Evolutionary conservation across 2,113 vertebrate species (phyloP), one percentile per base, ranked within the genome.

Genomic region (Planiliza haematocheilus): DNA sequence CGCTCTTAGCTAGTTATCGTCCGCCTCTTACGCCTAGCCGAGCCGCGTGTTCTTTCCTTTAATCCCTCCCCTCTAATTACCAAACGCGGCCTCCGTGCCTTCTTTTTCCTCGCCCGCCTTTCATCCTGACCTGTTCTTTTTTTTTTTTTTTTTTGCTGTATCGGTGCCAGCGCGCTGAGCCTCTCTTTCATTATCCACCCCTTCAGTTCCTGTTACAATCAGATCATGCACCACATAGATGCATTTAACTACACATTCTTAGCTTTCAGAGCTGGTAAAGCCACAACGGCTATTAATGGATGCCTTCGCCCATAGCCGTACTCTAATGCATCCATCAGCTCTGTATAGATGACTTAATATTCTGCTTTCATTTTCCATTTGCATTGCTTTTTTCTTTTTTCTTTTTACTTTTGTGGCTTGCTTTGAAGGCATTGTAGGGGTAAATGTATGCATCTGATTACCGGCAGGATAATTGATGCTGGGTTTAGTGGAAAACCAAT

Each of bases 401-500:
- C 10, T n/a, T 20, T 48, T n/a, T 48, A 20, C 46, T 60, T 67
- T 56, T 79, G 62, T 41, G 63, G 79, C 37, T 83, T 52, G 50
- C 82, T 70, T 66, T 78, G 45, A 65, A 83, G 67, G 57, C 50
- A 58, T 75, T 77, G 74, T 62, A 64, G 72, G 70, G 24, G n/a
- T 71, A 73, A 81, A 84, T 70, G 56, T 21, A 68, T 79, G 71
- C 67, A 60, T 84, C 76, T 83, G 74, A 77, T 77, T 83, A 73
- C 60, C 1, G 10, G 55, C 52, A 59, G 48, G 60, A 66, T 83
- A 89, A 91, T 77, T 81, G 74, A 83, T 79, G 69, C 50, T 46
- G 64, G 68, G 74, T 79, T 30, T 79, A 36, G 62, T 60, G 76
- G 65, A 70, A 82, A 85, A 82, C 72, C 80, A 58, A 73, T 81